Percentiles rank a stretch among this genome's conserved stretches.
Evolutionary conservation across 2,888 invertebrate species (phyloP).

Genomic region (Agriopis marginaria): DNA sequence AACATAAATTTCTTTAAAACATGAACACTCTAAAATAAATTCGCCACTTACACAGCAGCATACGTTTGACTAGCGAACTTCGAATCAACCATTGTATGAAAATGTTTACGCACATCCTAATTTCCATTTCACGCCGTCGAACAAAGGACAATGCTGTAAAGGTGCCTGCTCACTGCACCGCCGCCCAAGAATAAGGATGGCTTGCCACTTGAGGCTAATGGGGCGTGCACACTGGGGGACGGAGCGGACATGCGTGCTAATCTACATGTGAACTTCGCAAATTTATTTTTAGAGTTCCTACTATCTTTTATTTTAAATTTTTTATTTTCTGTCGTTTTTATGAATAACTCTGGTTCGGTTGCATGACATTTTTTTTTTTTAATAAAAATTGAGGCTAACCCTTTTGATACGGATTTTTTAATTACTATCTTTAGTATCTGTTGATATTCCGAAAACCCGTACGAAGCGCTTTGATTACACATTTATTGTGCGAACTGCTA

Average conservation of each 20-base stretch:
- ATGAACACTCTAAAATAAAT: slow-evolving; percentile 19
- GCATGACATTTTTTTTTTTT: not conserved
- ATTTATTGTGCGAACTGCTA: no score
- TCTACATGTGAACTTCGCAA: slow-evolving; percentile 36
- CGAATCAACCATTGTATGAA: slow-evolving; percentile 35
- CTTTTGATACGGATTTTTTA: not conserved
- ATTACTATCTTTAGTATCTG: not conserved
- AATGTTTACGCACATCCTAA: slow-evolving; percentile 32
- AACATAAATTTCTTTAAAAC: slow-evolving; percentile 17
- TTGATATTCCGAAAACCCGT: no score
- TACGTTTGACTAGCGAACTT: slow-evolving; percentile 29
- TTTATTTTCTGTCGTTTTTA: not conserved
- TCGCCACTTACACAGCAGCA: slow-evolving; percentile 20
- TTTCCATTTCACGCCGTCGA: slow-evolving; percentile 39
- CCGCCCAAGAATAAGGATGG: slow-evolving; percentile 43
- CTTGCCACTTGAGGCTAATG: slow-evolving; percentile 53
- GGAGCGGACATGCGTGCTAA: slow-evolving; percentile 44
- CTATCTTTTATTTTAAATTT: not conserved
- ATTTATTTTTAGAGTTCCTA: not conserved
- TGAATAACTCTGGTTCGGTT: not conserved
- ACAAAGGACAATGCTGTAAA: slow-evolving; percentile 44
- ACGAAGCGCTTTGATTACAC: no score
- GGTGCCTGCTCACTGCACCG: slow-evolving; percentile 40
- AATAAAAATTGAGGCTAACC: not conserved
- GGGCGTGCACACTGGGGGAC: slow-evolving; percentile 45